Evolutionary conservation across 2,797 vertebrate species (phyloP).

Genomic region (Saguinus oedipus): DNA sequence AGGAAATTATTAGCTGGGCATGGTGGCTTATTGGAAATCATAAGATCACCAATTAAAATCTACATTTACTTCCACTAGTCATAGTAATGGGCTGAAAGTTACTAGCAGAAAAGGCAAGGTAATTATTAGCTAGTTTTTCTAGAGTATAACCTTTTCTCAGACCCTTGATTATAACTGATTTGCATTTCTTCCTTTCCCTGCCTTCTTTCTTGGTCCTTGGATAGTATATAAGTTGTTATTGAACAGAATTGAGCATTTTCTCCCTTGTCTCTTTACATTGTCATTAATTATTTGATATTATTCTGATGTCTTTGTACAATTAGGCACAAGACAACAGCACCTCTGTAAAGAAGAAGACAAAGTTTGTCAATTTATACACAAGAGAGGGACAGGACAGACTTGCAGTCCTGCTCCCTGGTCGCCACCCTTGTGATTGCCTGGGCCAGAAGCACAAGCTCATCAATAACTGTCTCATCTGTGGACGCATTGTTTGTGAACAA

Average conservation of each 20-base stretch:
- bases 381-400: constrained; percentile 95
- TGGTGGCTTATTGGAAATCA: too few species aligned
- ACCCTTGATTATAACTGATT: constrained; percentile 30
- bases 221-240: neutral
- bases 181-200: neutral
- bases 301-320: constrained; percentile 48
- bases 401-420: constrained; percentile 92
- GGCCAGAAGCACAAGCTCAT: constrained; percentile 97
- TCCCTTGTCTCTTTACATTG: neutral
- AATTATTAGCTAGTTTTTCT: constrained; percentile 26
- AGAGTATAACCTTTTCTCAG: constrained; percentile 3
- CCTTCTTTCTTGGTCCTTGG: neutral
- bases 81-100: neutral
- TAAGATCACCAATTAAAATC: too few species aligned
- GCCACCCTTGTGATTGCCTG: constrained; percentile 93
- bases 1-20: neutral
- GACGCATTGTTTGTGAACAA: constrained; percentile 96
- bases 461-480: constrained; percentile 96
- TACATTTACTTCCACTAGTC: constrained; percentile 28
- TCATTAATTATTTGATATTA: constrained; percentile 27
- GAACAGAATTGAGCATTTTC: constrained; percentile 1
- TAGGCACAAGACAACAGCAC: constrained; percentile 90
- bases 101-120: neutral
- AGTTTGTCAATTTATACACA: constrained; percentile 93
- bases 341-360: constrained; percentile 92